These are phyloP conservation scores for Notothenia rossii DNA, from an alignment of 2,113 vertebrate species.

Conservation along the genomic window DNA sequence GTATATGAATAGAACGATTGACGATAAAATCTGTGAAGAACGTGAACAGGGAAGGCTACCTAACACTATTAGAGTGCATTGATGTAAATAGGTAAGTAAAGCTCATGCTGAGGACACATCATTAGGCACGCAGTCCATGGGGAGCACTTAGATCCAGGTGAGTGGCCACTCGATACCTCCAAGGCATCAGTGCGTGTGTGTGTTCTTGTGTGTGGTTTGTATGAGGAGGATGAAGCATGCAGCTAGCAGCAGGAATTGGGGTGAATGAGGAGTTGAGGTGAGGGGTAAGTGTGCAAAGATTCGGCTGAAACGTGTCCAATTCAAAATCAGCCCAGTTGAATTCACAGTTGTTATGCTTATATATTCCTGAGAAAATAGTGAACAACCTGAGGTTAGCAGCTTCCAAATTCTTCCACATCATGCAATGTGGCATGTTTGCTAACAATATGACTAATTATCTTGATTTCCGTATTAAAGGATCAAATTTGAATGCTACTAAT, in stretches of 20 bases:
- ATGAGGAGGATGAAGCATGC: conserved; percentile 75
- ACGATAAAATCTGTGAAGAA: conserved; percentile 30
- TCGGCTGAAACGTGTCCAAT: conserved; percentile 25
- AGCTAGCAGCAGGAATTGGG: conserved; percentile 69
- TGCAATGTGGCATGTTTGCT: conserved; percentile 50
- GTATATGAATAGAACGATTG: neutral
- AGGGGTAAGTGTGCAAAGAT: conserved; percentile 61
- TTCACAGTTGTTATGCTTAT: neutral
- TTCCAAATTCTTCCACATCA: conserved; percentile 53
- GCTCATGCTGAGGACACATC: conserved; percentile 83
- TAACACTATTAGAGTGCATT: conserved; percentile 59
- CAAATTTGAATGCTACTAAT: neutral
- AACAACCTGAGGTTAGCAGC: neutral
- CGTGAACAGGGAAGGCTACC: conserved; percentile 18
- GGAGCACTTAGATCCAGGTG: conserved; percentile 82
- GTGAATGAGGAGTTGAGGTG: conserved; percentile 67
- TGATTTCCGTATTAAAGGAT: neutral
- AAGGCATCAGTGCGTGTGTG: conserved; percentile 57
- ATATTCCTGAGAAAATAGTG: neutral
- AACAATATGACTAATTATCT: neutral
- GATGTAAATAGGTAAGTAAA: conserved; percentile 85
- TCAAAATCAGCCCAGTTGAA: conserved; percentile 3
- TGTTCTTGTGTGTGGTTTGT: conserved; percentile 16
- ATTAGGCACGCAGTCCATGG: conserved; percentile 77
- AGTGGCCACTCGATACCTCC: conserved; percentile 73